phyloP scores from a whole-genome alignment of 2,113 vertebrate genomes.

The Hemiscyllium ocellatum region DNA sequence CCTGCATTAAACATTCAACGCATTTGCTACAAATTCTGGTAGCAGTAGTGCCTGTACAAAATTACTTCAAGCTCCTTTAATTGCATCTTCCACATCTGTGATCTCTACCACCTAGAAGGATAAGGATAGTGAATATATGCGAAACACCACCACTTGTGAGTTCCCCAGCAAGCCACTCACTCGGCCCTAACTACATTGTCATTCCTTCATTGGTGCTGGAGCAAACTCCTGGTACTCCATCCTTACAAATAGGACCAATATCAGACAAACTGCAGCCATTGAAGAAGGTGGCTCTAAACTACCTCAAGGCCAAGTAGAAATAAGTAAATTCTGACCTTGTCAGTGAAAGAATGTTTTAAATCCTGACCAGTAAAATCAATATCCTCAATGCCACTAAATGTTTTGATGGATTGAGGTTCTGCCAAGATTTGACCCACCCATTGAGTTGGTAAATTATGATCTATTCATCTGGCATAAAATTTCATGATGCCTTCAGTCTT shows the following conservation, averaged over 20 bases:
- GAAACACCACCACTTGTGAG: not conserved
- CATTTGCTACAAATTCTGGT: too few relatives aligned
- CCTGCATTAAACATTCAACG: too few relatives aligned
- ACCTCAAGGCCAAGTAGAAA: not conserved
- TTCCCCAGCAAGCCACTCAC: not conserved
- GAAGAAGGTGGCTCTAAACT: not conserved
- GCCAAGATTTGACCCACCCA: not conserved
- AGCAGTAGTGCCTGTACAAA: not conserved
- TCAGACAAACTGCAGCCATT: not conserved
- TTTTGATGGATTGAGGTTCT: not conserved
- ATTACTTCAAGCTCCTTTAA: not conserved
- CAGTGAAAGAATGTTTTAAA: not conserved
- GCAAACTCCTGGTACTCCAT: not conserved
- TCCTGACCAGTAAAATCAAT: not conserved
- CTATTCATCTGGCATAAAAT: not conserved
- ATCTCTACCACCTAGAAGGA: not conserved
- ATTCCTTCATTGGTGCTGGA: not conserved
- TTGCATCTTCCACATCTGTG: not conserved
- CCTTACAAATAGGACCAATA: not conserved
- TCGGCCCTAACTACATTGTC: not conserved
- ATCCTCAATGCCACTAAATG: not conserved
- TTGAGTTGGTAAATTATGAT: not conserved
- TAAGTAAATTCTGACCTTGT: not conserved
- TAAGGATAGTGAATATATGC: not conserved
- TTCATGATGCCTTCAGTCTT: not conserved